Evolutionary conservation across 2,888 invertebrate species (phyloP).

Genomic region (Platypus cylindrus): DNA sequence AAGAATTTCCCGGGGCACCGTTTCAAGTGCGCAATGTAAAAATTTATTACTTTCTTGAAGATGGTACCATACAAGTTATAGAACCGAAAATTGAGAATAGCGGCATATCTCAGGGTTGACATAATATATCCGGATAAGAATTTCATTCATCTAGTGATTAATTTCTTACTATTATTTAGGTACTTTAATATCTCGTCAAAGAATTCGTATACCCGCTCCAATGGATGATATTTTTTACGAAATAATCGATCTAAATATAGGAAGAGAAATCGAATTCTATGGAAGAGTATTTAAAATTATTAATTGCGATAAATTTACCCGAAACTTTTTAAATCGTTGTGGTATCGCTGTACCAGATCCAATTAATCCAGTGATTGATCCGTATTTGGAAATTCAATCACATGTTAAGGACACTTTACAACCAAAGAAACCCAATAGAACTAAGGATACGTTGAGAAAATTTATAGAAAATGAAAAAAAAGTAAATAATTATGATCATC

Average conservation of each 20-base stretch:
- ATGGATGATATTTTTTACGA: slow-evolving; percentile 67
- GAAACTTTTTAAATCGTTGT: slow-evolving; percentile 69
- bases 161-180: slow-evolving; percentile 38
- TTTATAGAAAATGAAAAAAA: slow-evolving; percentile 74
- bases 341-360: slow-evolving; percentile 75
- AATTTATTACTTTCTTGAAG: slow-evolving; percentile 79
- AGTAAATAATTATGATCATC: too few relatives aligned
- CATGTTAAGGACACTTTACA: slow-evolving; percentile 28
- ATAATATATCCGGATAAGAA: background rate
- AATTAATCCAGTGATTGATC: slow-evolving; percentile 42
- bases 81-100: slow-evolving; percentile 76
- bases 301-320: slow-evolving; percentile 77
- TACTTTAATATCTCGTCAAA: slow-evolving; percentile 67
- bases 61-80: slow-evolving; percentile 78
- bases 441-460: slow-evolving; percentile 56
- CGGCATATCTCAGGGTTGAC: slow-evolving; percentile 66
- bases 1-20: slow-evolving; percentile 55
- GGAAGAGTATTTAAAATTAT: slow-evolving; percentile 72
- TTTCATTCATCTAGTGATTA: background rate
- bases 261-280: slow-evolving; percentile 64
- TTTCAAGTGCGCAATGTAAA: slow-evolving; percentile 66
- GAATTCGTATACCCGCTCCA: slow-evolving; percentile 63
- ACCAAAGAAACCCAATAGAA: slow-evolving; percentile 42
- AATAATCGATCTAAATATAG: slow-evolving; percentile 77
- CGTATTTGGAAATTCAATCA: slow-evolving; percentile 37